Conservation (phyloP, 2,888 invertebrate species). For the Nezara viridula region DNA sequence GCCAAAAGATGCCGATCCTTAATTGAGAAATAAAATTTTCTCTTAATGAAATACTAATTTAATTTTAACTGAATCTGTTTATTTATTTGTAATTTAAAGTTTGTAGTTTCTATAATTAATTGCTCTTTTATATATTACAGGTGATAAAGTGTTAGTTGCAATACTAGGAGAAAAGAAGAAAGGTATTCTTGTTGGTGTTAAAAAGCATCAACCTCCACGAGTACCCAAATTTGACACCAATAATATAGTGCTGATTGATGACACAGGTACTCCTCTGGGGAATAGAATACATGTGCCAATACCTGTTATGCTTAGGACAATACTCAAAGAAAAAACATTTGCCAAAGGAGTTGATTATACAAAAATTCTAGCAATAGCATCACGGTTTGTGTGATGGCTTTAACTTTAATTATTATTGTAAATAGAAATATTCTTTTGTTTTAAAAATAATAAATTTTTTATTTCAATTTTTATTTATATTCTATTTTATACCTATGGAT, state of each 20-base stretch:
- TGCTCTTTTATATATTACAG: constrained; percentile 68
- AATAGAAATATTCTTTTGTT: not conserved
- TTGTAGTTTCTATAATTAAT: not conserved
- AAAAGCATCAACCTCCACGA: constrained; percentile 83
- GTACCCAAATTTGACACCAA: constrained; percentile 95
- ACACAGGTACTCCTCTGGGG: constrained; percentile 93
- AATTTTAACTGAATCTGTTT: not conserved
- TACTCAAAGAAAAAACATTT: constrained; percentile 84
- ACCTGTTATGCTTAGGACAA: constrained; percentile 88
- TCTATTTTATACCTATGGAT: not conserved
- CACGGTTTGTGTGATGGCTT: constrained; percentile 81
- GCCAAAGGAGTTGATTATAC: constrained; percentile 92
- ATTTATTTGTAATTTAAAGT: not conserved
- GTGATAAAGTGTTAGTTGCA: constrained; percentile 92
- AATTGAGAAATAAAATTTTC: too few relatives aligned
- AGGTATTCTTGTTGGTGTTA: constrained; percentile 90
- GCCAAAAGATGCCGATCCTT: too few relatives aligned
- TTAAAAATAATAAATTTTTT: not conserved
- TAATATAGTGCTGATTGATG: constrained; percentile 95
- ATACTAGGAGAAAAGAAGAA: constrained; percentile 96
- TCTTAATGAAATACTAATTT: too few relatives aligned
- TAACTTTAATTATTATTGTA: not conserved
- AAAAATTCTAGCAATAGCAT: constrained; percentile 90
- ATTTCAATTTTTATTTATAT: not conserved
- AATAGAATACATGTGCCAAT: constrained; percentile 96